A percentile compares a stretch with the other conserved stretches of the same genome.
phyloP scores from a whole-genome alignment of 2,797 vertebrate genomes.

The Siniperca scherzeri region DNA sequence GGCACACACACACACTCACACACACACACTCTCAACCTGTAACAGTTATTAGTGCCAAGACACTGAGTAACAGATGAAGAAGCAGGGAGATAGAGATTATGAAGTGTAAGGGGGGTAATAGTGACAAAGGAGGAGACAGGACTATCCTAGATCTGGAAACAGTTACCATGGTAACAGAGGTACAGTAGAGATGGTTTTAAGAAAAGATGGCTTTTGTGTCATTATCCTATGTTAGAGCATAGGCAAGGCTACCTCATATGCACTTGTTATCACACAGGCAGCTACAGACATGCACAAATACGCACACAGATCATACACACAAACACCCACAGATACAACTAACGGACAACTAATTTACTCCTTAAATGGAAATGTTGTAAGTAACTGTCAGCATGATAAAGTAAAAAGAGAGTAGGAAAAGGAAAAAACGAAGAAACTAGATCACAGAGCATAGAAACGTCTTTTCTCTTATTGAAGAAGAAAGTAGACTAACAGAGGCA shows the following conservation, averaged over 20 bases:
- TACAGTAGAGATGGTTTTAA: slow-evolving; percentile 66
- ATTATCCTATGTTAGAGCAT: slow-evolving; percentile 48
- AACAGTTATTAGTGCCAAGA: slow-evolving; percentile 37
- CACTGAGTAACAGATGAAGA: slow-evolving; percentile 46
- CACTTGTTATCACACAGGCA: slow-evolving; percentile 9
- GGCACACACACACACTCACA: slow-evolving; percentile 18
- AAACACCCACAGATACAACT: slow-evolving; percentile 17
- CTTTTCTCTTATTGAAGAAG: not conserved
- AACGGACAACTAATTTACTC: slow-evolving; percentile 8
- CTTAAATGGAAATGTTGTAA: slow-evolving; percentile 40
- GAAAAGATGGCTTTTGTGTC: slow-evolving; percentile 55
- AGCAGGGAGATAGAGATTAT: slow-evolving; percentile 36
- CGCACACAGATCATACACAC: slow-evolving; percentile 15
- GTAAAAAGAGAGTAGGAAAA: not conserved
- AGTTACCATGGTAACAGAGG: slow-evolving; percentile 80
- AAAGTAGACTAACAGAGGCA: not conserved
- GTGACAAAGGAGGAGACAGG: slow-evolving; percentile 54
- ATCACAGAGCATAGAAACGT: slow-evolving; percentile 29
- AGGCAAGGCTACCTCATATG: slow-evolving; percentile 21
- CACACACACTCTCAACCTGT: slow-evolving; percentile 1
- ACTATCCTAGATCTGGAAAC: slow-evolving; percentile 67
- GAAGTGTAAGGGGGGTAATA: slow-evolving; percentile 26
- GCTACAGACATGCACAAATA: slow-evolving; percentile 17
- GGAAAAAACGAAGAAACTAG: slow-evolving; percentile 16
- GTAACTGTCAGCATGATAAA: slow-evolving; percentile 40